phyloP scores from a whole-genome alignment of 1,140 invertebrate species.

The Oreohelix idahoensis region DNA sequence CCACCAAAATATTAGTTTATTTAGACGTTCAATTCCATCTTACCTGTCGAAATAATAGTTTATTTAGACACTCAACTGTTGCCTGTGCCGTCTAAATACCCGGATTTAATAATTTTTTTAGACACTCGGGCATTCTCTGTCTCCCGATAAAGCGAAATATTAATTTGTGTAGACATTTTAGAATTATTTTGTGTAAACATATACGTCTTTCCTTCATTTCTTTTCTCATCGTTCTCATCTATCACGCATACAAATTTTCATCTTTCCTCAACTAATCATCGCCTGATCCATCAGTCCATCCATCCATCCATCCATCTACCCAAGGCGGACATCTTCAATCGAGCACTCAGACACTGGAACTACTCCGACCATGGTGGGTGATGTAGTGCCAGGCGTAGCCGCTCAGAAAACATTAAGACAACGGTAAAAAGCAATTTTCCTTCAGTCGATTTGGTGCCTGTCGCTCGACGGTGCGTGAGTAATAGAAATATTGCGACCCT shows the following conservation, averaged over 20 bases:
- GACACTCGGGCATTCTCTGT: too few relatives aligned
- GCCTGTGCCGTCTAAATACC: too few relatives aligned
- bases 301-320: not conserved
- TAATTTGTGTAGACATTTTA: too few relatives aligned
- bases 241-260: not conserved
- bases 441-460: not conserved
- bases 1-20: too few relatives aligned
- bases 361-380: not conserved
- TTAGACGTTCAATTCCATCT: too few relatives aligned
- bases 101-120: too few relatives aligned
- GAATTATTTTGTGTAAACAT: too few relatives aligned
- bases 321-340: not conserved
- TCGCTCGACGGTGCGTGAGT: not conserved
- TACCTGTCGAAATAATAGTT: too few relatives aligned
- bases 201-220: too few relatives aligned
- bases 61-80: too few relatives aligned
- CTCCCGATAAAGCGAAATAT: too few relatives aligned
- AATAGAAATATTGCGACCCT: conserved; percentile 18
- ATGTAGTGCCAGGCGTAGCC: not conserved
- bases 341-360: not conserved
- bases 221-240: too few relatives aligned
- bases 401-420: conserved; percentile 1
- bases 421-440: not conserved
- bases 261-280: conserved; percentile 3
- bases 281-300: not conserved